Base-by-base conservation (phyloP, 2,113 vertebrate species). In the Ibidorhyncha struthersii region DNA sequence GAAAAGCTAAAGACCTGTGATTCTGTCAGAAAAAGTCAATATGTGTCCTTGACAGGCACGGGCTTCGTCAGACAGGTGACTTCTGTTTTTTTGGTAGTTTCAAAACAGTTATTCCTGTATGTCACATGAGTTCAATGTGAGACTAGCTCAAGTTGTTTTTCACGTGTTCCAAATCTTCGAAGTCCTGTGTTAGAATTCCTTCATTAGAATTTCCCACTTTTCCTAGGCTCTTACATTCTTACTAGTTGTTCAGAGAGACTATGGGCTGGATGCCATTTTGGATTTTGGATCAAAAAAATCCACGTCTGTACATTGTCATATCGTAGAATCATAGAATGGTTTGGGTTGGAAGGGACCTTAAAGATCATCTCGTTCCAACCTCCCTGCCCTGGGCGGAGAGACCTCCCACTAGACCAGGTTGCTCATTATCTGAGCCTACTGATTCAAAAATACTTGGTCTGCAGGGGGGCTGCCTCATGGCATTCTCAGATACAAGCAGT, bases 1-100 rank as follows among this genome's bases (percentile, higher is more conserved):
- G 62, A 25, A 36, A 66, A 93, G 82, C 87, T 91, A 49, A 81
- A 86, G 80, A 86, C 59, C 74, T 86, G 83, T 63, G 58, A 86
- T 78, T 89, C 84, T 82, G 77, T 87, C 84, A 82, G 95, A 41
- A 91, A 25, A 70, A 83, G 76, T 83, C 91, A 71, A 38, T 83
- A 32, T 8, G 20, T 55, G 61, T 76, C 91, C 86, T 91, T 93
- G 94, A 36, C 65, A 43, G 34, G 56, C 23, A 2, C 72, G 55
- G 53, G 56, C 72, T 96, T 49, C 84, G 43, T n/a, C 72, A 69
- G 29, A 45, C 63, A 10, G 50, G 77, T 91, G 76, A 71, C 47
- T 96, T n/a, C 10, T 50, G 63, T 1, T 18, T 55, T 72, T 78
- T 21, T 41, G 67, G n/a, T 74, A 29, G 20, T 50, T 90, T 86